Evolutionary conservation across 2,113 vertebrate species (phyloP).

Genomic region (Salvelinus sp.): DNA sequence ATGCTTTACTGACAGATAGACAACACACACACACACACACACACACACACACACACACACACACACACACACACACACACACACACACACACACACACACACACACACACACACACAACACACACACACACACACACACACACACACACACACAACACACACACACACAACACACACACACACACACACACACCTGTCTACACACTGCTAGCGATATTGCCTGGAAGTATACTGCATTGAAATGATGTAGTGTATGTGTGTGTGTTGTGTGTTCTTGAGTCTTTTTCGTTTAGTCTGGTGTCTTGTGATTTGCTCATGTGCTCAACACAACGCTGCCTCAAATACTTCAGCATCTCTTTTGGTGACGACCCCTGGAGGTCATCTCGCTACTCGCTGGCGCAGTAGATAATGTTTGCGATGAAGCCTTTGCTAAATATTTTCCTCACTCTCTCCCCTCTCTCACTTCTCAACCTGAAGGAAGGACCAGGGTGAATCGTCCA

Average conservation of each 20-base stretch:
- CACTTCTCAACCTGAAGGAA: constrained; percentile 80
- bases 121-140: not conserved
- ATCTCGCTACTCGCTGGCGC: not conserved
- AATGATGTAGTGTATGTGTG: too few relatives aligned
- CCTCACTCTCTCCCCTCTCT: constrained; percentile 62
- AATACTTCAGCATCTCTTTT: constrained; percentile 5
- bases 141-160: not conserved
- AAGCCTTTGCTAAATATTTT: constrained; percentile 14
- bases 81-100: not conserved
- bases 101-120: not conserved
- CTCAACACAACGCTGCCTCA: constrained; percentile 8
- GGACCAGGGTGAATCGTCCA: constrained; percentile 88
- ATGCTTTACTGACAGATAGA: not conserved
- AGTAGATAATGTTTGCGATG: not conserved
- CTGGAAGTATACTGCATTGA: constrained; percentile 23
- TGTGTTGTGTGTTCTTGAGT: constrained; percentile 20
- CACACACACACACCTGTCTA: not conserved
- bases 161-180: too few relatives aligned
- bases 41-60: not conserved
- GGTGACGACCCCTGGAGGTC: not conserved
- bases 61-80: too few relatives aligned
- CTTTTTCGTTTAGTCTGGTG: not conserved
- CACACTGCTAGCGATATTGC: constrained; percentile 21
- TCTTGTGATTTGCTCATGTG: constrained; percentile 15
- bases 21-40: not conserved